Evolutionary conservation across 1,140 invertebrate genomes (phyloP), one percentile per base, ranked within the genome.

Genomic region (Micrasema minimum): DNA sequence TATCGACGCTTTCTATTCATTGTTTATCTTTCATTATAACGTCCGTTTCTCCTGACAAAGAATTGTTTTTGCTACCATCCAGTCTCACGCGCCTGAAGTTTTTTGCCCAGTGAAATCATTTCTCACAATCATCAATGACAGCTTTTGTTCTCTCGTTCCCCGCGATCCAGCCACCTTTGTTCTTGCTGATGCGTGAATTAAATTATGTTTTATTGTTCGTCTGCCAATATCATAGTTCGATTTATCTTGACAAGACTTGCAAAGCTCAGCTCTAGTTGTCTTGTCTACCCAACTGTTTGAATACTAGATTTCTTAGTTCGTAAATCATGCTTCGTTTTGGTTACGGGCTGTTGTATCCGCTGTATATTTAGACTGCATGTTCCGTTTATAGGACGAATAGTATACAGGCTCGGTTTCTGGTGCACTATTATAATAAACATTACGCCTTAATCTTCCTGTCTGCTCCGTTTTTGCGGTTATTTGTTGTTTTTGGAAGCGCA

Each of bases 401-500:
- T 14, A 37, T 26, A 14, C 18, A 26, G 23, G 51, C 51, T 16
- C n/a, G 6, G n/a, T n/a, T 26, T 16, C 51, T 31, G 51, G 3
- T 55, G 51, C 51, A 37, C 12, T 14, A n/a, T 35, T 55, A 55
- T 31, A 55, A 31, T 55, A 55, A 35, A 55, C 51, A 55, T 37
- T 35, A 11, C 31, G 51, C 26, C n/a, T 55, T 37, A 23, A 14
- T 55, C 51, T 55, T 55, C 51, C 51, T 31, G 51, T 55, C 51
- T 26, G 23, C 14, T 31, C 23, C 31, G 20, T 43, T 62, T 62
- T 62, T 41, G 57, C 20, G 35, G 57, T 41, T 45, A 20, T n/a
- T 62, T 62, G 57, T 62, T 62, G 26, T 35, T 59, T 18, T 59
- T 59, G 53, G 53, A 59, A 59, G 53, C 53, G 12, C 5, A 31